Base-by-base conservation (phyloP, 2,888 invertebrate species). In the Mellilla xanthometata region DNA sequence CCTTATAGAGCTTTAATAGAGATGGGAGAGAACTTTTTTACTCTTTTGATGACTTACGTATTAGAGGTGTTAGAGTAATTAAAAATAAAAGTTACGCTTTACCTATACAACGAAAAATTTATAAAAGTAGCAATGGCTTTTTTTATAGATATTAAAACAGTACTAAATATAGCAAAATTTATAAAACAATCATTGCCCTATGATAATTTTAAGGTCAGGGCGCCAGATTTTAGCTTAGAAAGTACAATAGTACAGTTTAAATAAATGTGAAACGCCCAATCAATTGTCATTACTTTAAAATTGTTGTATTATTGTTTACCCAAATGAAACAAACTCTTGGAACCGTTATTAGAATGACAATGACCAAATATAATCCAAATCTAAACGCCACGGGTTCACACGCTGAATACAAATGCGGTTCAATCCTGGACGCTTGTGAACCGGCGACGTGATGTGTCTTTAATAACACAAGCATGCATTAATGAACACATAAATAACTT, bases 351-450 rank as follows among this genome's bases (percentile, higher is more conserved):
- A 69, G 86, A 83, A 87, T 87, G 73, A 82, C 83, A 87, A 87
- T 84, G 79, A 82, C 72, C 75, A 75, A 78, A 77, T 76, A 84
- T 88, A 88, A 87, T 89, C 89, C 84, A 88, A 85, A 88, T 89
- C 81, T 86, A 87, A 89, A 84, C 84, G 85, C 73, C 76, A 72
- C 66, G 69, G 69, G 28, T 8, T 66, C 72, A 72, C 77, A 76
- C 75, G 73, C 79, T 68, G 88, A 87, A 89, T 89, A 81, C 81
- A 79, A 88, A 89, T 88, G 78, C 66, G 74, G 58, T 65, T 68
- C 70, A 73, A 71, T 77, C 73, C 74, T 76, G 76, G 67, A 74
- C 72, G 75, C 84, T 86, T 89, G 89, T 88, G 89, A 89, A 89
- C 87, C 74, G 76, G 66, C 73, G 81, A 89, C 89, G 89, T 89